Percentiles rank a stretch among this genome's conserved stretches.
Evolutionary conservation across 2,888 invertebrate species (phyloP).

Genomic region (Cetonia aurata): DNA sequence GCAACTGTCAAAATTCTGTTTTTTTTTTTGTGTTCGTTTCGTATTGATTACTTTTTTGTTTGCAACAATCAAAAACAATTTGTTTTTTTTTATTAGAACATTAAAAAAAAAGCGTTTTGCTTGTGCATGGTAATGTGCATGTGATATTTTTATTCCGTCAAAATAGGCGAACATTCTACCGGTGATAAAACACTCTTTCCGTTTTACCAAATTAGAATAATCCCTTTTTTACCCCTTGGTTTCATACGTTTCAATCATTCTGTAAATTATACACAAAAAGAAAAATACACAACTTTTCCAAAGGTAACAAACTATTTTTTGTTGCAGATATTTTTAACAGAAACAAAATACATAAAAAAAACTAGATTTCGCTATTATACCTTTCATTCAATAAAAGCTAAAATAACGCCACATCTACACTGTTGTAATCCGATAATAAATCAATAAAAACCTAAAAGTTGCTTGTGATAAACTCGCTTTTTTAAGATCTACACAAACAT

Average conservation of each 20-base stretch:
- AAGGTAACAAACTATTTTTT: conserved; percentile 10
- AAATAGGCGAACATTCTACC: no score
- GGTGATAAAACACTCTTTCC: background rate
- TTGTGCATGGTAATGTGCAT: no score
- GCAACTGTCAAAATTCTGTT: conserved; percentile 5
- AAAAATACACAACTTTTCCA: background rate
- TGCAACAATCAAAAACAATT: no score
- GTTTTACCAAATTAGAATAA: background rate
- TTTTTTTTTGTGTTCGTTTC: conserved; percentile 5
- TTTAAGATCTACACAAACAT: background rate
- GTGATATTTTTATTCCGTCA: no score
- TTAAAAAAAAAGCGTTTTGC: no score
- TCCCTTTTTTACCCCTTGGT: background rate
- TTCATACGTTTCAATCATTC: background rate
- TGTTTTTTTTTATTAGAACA: no score
- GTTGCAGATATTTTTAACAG: conserved; percentile 35
- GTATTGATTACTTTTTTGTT: no score
- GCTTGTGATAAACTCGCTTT: conserved; percentile 44
- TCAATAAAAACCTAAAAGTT: conserved; percentile 19
- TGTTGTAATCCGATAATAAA: conserved; percentile 12
- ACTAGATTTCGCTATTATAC: background rate
- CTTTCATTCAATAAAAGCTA: conserved; percentile 12
- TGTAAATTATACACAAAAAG: no score
- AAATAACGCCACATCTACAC: background rate
- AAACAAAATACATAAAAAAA: conserved; percentile 1